These are phyloP conservation scores for Stegostoma tigrinum DNA, from an alignment of 2,113 vertebrate species.

Conservation along the genomic window DNA sequence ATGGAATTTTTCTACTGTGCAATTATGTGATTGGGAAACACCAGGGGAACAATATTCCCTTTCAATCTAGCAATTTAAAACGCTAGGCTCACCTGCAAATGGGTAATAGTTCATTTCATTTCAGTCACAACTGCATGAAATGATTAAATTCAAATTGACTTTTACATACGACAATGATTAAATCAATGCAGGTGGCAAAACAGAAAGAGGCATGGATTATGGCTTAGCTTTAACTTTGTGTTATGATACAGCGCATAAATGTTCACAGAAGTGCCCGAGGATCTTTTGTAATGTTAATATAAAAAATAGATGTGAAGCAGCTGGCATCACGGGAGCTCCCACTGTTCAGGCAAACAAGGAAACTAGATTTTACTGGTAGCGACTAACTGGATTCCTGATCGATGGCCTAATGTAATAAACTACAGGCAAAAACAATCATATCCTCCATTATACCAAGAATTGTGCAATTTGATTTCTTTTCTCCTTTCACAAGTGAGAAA, in stretches of 20 bases:
- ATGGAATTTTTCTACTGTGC: background rate
- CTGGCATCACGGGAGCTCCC: background rate
- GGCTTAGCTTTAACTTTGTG: background rate
- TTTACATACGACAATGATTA: background rate
- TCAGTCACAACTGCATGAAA: background rate
- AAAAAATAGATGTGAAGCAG: background rate
- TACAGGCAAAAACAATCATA: background rate
- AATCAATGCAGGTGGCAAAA: background rate
- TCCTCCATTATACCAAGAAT: background rate
- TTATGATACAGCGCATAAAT: background rate
- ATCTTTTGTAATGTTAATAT: background rate
- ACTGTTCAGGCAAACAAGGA: background rate
- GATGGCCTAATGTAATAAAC: background rate
- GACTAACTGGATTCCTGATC: background rate
- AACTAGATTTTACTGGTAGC: background rate
- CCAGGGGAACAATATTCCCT: background rate
- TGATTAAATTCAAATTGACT: background rate
- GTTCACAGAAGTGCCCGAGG: background rate
- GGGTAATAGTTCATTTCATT: background rate
- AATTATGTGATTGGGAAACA: background rate
- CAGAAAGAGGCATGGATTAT: conserved; percentile 5
- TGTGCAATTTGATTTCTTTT: background rate
- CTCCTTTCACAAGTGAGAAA: background rate
- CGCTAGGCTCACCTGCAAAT: background rate
- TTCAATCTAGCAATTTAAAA: background rate